Evolutionary conservation across 2,113 vertebrate genomes (phyloP), one percentile per base, ranked within the genome.

Genomic region (Oxygymnocypris stewartii): DNA sequence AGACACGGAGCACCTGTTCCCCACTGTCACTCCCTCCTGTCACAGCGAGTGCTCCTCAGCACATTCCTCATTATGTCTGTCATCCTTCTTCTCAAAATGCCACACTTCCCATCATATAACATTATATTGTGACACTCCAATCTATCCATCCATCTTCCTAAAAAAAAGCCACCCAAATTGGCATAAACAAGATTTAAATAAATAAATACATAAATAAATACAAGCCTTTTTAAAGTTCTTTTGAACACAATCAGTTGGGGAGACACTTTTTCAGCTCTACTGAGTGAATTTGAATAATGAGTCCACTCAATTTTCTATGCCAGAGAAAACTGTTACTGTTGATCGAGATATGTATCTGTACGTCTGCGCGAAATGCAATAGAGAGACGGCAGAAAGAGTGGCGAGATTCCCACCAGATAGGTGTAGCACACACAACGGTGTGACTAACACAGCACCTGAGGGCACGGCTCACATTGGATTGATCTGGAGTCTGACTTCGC

Each of bases 41-140:
- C 95, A 95, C 93, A 93, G 92, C 93, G 94, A 94, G 93, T 90
- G 91, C 94, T 94, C 93, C 92, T 92, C 91, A 88, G 92, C 92
- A 93, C 94, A 93, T 90, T 90, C 91, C 93, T 96, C 94, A 96
- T 96, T 96, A 96, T 94, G 95, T 93, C 96, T 96, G 96, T 96
- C 96, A 97, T 90, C 92, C 95, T 93, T 92, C 96, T 96, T 96
- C 96, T 94, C 90, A 95, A 95, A 94, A 91, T 92, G 95, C 95
- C 94, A 96, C 94, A 95, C 94, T 95, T 92, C 25, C 92, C 91
- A 94, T 94, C 91, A 95, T 92, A 95, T 92, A 94, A 94, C 94
- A 92, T 91, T 23, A 93, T 92, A 92, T 94, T 94, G 95, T 94
- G 94, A 95, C 59, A 79, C 35, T 42, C 67, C 59, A 75, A 76